Evolutionary conservation across 1,140 invertebrate species (phyloP), one percentile per base, ranked within the genome.

Genomic region (Ooceraea biroi): DNA sequence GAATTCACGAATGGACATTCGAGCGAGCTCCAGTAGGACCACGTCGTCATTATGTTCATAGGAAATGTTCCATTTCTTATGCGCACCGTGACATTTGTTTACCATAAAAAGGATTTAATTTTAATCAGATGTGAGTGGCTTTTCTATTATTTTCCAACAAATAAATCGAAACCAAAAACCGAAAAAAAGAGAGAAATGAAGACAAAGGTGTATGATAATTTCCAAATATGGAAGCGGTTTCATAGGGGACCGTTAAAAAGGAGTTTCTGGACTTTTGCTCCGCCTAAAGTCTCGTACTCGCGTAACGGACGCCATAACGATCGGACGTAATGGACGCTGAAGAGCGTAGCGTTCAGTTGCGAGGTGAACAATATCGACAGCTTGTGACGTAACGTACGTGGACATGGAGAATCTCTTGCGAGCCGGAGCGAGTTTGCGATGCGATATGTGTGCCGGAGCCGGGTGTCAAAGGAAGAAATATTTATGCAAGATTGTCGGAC

Each of bases 91-190:
- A 89, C 48, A 82, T 90, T 88, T 89, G 82, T 90, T 89, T 87
- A 86, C 80, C 89, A 83, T 91, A 90, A 90, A 89, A 89, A 85
- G 90, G 89, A 90, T 85, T 88, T 91, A 80, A 84, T 90, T 87
- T 41, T 85, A 80, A 87, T 84, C 83, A 36, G 87, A 90, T 90
- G 90, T 91, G 90, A 91, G 90, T 91, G 90, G 83, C 84, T 85
- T 90, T 84, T 77, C 86, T 88, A 88, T 36, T 36, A 36, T 88
- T 84, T 60, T 86, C 82, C 73, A 74, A 50, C 50, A 77, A 80
- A 82, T 78, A 86, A 52, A 76, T 7, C 36, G 50, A 61, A 61
- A 44, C 0, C 4, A 27, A 44, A 57, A 50, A 74, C 3, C 27
- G 14, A 22, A 30, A 4, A 63, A 22, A 66, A 7, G 5, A 73